A percentile compares a stretch with the other conserved stretches of the same genome.
phyloP scores from a whole-genome alignment of 2,888 invertebrate species.

The Thecocarcelia acutangulata region DNA sequence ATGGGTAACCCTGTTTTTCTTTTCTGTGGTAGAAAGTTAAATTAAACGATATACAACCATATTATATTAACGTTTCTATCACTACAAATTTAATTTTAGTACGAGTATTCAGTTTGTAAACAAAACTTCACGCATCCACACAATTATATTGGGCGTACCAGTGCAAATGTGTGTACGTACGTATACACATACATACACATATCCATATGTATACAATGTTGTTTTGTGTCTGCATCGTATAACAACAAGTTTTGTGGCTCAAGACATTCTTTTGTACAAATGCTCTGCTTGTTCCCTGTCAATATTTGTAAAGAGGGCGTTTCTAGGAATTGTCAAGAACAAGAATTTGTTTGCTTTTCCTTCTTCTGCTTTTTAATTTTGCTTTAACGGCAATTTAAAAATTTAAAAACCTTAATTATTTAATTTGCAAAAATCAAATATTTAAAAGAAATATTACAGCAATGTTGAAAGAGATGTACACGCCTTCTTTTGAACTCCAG shows the following conservation, averaged over 20 bases:
- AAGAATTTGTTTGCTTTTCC: conserved; percentile 42
- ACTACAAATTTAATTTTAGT: conserved; percentile 42
- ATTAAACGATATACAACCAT: conserved; percentile 22
- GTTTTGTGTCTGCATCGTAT: not conserved
- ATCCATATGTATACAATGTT: not conserved
- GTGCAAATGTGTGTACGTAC: not conserved
- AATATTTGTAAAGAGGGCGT: conserved; percentile 63
- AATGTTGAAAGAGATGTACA: not conserved
- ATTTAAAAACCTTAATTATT: conserved; percentile 6
- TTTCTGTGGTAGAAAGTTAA: conserved; percentile 27
- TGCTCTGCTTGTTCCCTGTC: conserved; percentile 48
- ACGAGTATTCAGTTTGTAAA: not conserved
- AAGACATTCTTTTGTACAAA: conserved; percentile 41
- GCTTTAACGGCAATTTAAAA: not conserved
- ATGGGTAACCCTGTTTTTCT: conserved; percentile 38
- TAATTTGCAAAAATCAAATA: not conserved
- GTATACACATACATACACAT: not conserved
- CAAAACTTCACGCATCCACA: too few species aligned
- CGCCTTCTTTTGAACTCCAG: conserved; percentile 3
- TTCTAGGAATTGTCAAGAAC: conserved; percentile 56
- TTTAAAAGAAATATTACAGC: conserved; percentile 13
- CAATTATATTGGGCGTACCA: too few species aligned
- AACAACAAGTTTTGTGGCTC: conserved; percentile 23
- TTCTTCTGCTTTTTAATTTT: not conserved
- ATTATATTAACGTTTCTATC: conserved; percentile 25